Percentiles rank a stretch among this genome's conserved stretches.
These are phyloP conservation scores for Urophycis tenuis DNA, from an alignment of 2,797 vertebrate genomes.

Conservation along the genomic window DNA sequence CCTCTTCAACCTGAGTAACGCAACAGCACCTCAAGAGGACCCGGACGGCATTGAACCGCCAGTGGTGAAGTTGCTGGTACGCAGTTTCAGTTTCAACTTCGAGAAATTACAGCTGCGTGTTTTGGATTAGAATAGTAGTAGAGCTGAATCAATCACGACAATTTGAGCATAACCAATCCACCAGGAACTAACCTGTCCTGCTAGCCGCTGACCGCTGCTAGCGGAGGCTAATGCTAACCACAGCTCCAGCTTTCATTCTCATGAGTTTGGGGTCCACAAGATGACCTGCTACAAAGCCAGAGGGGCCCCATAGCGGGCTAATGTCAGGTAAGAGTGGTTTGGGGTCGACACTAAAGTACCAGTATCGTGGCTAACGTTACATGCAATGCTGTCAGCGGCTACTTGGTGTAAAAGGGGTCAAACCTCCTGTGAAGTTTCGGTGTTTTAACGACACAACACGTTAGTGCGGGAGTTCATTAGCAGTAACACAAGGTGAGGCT, in stretches of 20 bases:
- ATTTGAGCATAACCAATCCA: neutral
- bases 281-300: neutral
- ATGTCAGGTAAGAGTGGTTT: neutral
- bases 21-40: neutral
- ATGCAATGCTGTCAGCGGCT: neutral
- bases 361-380: neutral
- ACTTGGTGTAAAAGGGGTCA: neutral
- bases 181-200: neutral
- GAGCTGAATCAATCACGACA: neutral
- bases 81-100: neutral
- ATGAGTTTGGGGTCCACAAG: neutral
- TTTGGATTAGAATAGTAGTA: neutral
- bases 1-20: neutral
- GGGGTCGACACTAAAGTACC: neutral
- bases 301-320: neutral
- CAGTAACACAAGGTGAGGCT: neutral
- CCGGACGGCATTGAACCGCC: neutral
- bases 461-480: neutral
- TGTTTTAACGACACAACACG: neutral
- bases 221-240: neutral
- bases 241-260: neutral
- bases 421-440: neutral
- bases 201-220: neutral
- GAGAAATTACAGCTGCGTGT: neutral
- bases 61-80: conserved; percentile 2